Evolutionary conservation across 2,797 vertebrate genomes (phyloP).

Genomic region (Pseudochirops corinnae): DNA sequence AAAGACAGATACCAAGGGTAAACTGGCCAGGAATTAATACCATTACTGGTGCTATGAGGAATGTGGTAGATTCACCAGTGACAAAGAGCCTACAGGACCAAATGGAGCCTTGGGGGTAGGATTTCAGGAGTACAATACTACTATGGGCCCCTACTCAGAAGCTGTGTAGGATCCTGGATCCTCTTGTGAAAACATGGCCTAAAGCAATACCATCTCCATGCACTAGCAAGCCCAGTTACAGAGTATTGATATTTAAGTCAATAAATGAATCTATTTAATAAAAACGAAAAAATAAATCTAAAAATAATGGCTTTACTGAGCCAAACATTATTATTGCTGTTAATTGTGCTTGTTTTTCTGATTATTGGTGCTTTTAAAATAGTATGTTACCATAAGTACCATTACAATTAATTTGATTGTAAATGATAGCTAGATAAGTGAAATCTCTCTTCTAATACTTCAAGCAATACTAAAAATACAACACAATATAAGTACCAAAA

Average conservation of each 20-base stretch:
- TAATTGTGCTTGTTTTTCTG: not conserved
- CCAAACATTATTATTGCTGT: not conserved
- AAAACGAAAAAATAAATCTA: not conserved
- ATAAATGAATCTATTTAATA: slow-evolving; percentile 9
- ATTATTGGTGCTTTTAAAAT: not conserved
- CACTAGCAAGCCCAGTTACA: not conserved
- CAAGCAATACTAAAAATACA: not conserved
- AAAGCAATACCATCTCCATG: not conserved
- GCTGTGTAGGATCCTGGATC: slow-evolving; percentile 13
- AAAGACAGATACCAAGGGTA: not conserved
- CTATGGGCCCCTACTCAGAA: not conserved
- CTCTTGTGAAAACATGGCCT: slow-evolving; percentile 20
- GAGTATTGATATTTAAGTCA: not conserved
- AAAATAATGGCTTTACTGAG: not conserved
- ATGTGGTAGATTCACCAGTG: not conserved
- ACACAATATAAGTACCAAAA: not conserved
- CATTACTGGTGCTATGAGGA: not conserved
- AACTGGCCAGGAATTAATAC: not conserved
- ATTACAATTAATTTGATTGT: not conserved
- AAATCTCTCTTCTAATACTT: not conserved
- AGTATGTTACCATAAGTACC: not conserved
- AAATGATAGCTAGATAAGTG: not conserved
- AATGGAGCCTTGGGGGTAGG: not conserved
- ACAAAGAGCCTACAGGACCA: not conserved
- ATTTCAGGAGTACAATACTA: not conserved